These are phyloP conservation scores for Athalia cordata DNA, from an alignment of 2,888 invertebrate genomes.

Conservation along the genomic window DNA sequence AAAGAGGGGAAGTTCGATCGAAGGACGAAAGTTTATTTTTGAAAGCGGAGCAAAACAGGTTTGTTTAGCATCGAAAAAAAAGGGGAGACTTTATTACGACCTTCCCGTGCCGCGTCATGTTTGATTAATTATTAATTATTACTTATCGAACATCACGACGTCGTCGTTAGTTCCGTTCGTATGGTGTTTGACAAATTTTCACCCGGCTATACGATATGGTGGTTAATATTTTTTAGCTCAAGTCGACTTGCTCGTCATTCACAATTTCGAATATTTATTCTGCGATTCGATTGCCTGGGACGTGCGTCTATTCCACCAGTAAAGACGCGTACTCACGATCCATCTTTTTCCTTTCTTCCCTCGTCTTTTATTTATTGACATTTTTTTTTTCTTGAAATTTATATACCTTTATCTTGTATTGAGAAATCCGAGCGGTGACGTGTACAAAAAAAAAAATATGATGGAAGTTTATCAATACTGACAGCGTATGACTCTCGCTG, in stretches of 20 bases:
- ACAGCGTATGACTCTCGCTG: conserved; percentile 1
- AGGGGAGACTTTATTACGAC: conserved; percentile 20
- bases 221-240: neutral
- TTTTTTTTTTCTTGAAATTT: neutral
- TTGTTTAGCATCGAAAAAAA: conserved; percentile 15
- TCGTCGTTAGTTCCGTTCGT: conserved; percentile 13
- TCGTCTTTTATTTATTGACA: neutral
- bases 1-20: conserved; percentile 17
- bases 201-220: neutral
- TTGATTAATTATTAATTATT: conserved; percentile 42
- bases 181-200: conserved; percentile 19
- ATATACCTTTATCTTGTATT: conserved; percentile 5
- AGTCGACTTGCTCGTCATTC: neutral
- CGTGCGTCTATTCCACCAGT: conserved; percentile 11
- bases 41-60: conserved; percentile 20
- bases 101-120: conserved; percentile 23
- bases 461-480: conserved; percentile 23
- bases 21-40: conserved; percentile 15
- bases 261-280: conserved; percentile 19
- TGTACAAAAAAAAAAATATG: neutral
- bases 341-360: no score
- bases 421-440: neutral
- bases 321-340: neutral
- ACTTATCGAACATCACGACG: conserved; percentile 18
- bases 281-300: neutral